Conservation (phyloP, 2,888 invertebrate species). For the Phaedon cochleariae region DNA sequence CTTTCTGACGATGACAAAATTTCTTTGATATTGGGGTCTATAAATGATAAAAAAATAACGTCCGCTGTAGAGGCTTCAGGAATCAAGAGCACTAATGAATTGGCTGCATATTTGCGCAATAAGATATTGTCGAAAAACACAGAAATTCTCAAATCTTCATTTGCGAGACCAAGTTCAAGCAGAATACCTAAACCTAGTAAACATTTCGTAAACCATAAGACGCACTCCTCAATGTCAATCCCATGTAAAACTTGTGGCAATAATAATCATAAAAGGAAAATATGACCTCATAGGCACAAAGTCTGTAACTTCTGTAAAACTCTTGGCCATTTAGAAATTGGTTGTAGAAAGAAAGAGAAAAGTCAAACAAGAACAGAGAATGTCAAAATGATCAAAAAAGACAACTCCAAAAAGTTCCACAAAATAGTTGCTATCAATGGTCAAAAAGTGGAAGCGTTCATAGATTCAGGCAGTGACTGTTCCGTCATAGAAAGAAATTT, state of each 20-base stretch:
- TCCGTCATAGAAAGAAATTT: neutral
- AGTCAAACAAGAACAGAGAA: no score
- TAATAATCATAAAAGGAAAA: slow-evolving; percentile 11
- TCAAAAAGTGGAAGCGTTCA: neutral
- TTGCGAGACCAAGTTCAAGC: neutral
- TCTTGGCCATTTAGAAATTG: neutral
- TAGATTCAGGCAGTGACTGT: slow-evolving; percentile 8
- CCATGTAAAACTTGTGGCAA: neutral
- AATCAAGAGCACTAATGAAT: slow-evolving; percentile 26
- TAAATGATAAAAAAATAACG: neutral
- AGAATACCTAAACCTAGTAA: neutral
- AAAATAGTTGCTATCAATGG: neutral
- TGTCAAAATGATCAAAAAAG: no score
- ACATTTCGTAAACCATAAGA: neutral
- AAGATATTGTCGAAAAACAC: slow-evolving; percentile 7
- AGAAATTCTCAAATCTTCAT: neutral
- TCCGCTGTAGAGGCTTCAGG: slow-evolving; percentile 20
- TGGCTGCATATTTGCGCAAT: slow-evolving; percentile 29
- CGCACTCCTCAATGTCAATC: no score
- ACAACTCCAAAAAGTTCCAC: neutral
- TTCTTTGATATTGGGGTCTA: slow-evolving; percentile 35
- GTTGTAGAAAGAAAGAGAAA: neutral
- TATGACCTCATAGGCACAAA: neutral
- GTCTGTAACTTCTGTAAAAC: neutral
- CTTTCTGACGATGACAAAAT: slow-evolving; percentile 35